These are phyloP conservation scores for Hyaena hyaena DNA, from an alignment of 2,113 vertebrate genomes.

Conservation along the genomic window DNA sequence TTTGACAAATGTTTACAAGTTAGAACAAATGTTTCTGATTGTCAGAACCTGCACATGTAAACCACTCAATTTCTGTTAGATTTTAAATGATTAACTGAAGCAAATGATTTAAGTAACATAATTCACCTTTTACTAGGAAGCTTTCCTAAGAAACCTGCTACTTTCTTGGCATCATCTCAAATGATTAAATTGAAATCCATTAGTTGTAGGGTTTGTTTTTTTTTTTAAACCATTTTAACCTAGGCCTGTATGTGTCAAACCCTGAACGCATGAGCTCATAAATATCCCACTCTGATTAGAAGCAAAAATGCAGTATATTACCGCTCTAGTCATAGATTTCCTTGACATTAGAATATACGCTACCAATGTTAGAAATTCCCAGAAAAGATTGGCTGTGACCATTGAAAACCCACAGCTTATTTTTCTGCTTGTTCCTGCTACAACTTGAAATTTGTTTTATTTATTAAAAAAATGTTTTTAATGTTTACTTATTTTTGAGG, in stretches of 20 bases:
- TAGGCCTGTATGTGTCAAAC: slow-evolving; percentile 56
- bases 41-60: slow-evolving; percentile 23
- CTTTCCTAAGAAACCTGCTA: slow-evolving; percentile 32
- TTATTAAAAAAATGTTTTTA: no score
- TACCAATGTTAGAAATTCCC: slow-evolving; percentile 66
- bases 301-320: slow-evolving; percentile 35
- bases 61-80: slow-evolving; percentile 47
- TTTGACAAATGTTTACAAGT: slow-evolving; percentile 68
- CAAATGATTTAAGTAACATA: slow-evolving; percentile 39
- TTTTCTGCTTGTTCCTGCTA: slow-evolving; percentile 50
- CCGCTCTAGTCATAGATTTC: slow-evolving; percentile 66
- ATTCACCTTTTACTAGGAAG: slow-evolving; percentile 64
- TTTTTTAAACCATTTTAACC: slow-evolving; percentile 33
- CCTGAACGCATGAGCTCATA: slow-evolving; percentile 63
- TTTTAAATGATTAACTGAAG: slow-evolving; percentile 73
- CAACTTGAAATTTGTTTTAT: slow-evolving; percentile 67
- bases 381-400: slow-evolving; percentile 51
- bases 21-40: slow-evolving; percentile 67
- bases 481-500: no score
- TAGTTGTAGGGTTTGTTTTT: slow-evolving; percentile 12
- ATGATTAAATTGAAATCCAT: slow-evolving; percentile 40
- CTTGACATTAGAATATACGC: slow-evolving; percentile 77
- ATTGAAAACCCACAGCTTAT: slow-evolving; percentile 22
- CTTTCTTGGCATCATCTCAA: slow-evolving; percentile 61
- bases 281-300: slow-evolving; percentile 57